A percentile compares a stretch with the other conserved stretches of the same genome.
phyloP scores from a whole-genome alignment of 1,140 invertebrate genomes.

The Drosophila ohnishii region DNA sequence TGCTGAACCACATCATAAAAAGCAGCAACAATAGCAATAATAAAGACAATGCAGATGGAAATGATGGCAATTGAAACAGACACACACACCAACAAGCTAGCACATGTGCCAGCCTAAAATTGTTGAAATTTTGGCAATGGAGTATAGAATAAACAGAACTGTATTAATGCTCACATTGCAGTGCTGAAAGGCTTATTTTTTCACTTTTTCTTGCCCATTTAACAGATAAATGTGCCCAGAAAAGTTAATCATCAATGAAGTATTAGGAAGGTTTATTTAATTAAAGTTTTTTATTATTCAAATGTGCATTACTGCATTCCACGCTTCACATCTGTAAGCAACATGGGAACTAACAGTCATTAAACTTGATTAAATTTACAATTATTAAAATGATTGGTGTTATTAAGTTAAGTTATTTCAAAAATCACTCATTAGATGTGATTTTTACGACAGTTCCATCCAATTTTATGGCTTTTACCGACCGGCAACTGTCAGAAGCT shows the following conservation, averaged over 20 bases:
- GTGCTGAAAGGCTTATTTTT: slow-evolving; percentile 4
- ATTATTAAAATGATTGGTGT: neutral
- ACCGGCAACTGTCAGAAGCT: slow-evolving; percentile 11
- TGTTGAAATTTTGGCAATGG: slow-evolving; percentile 32
- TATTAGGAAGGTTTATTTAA: neutral
- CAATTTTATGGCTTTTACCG: slow-evolving; percentile 18
- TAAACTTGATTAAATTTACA: neutral
- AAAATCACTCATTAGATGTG: neutral
- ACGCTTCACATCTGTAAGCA: neutral
- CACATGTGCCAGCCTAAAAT: slow-evolving; percentile 18
- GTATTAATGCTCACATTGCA: slow-evolving; percentile 40
- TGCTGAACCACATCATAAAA: slow-evolving; percentile 59
- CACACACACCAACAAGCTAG: neutral
- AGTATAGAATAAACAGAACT: slow-evolving; percentile 47
- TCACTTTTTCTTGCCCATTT: neutral
- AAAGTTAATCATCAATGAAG: slow-evolving; percentile 32
- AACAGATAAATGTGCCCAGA: neutral
- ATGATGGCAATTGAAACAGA: slow-evolving; percentile 40
- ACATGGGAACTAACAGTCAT: neutral
- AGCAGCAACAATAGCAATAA: slow-evolving; percentile 54
- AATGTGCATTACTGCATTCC: neutral
- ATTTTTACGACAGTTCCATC: neutral
- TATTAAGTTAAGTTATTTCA: neutral
- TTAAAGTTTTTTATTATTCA: neutral
- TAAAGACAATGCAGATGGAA: slow-evolving; percentile 50